Evolutionary conservation across 2,888 invertebrate genomes (phyloP).

Genomic region (Noctua fimbriata): DNA sequence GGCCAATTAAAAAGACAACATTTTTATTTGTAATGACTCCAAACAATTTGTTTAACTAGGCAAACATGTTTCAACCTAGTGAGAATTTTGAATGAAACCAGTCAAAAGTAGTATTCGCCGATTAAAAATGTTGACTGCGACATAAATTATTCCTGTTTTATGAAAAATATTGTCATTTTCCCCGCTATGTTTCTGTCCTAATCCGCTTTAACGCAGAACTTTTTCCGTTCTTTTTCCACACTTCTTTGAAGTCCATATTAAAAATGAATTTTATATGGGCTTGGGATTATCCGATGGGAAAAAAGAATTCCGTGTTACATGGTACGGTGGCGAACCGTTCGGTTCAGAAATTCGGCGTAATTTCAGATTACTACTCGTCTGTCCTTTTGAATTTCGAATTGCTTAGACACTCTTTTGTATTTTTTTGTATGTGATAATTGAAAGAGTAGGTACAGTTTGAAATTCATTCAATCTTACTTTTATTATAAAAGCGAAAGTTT

Average conservation of each 20-base stretch:
- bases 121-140: too few species aligned
- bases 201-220: conserved; percentile 46
- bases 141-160: conserved; percentile 13
- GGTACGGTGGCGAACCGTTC: neutral
- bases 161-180: conserved; percentile 30
- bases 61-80: neutral
- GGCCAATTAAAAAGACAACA: too few species aligned
- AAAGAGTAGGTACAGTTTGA: neutral
- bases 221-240: conserved; percentile 33
- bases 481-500: too few species aligned
- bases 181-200: conserved; percentile 5
- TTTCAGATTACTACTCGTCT: conserved; percentile 1
- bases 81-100: neutral
- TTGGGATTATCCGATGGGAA: conserved; percentile 20
- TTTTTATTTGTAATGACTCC: too few species aligned
- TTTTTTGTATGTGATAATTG: neutral
- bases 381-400: conserved; percentile 11
- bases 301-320: conserved; percentile 20
- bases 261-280: conserved; percentile 56
- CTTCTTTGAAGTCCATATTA: conserved; percentile 56
- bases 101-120: neutral
- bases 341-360: conserved; percentile 13
- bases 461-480: neutral
- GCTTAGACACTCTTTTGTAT: neutral
- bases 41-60: too few species aligned